These are phyloP conservation scores for Teleogryllus occipitalis DNA, from an alignment of 1,140 invertebrate species.

Conservation along the genomic window DNA sequence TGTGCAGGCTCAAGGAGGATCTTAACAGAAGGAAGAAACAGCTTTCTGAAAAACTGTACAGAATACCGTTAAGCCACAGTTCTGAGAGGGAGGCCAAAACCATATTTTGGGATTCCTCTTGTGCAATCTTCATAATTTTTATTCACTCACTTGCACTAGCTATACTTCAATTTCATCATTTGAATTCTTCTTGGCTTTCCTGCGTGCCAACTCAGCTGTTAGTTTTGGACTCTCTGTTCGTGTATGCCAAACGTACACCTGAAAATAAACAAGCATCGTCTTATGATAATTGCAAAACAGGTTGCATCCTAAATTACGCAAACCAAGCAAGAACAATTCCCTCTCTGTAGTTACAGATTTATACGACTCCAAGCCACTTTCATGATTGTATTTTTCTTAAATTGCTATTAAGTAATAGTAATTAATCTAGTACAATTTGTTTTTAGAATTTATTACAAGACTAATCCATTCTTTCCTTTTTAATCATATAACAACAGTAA, in stretches of 20 bases:
- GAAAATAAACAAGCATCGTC: slow-evolving; percentile 26
- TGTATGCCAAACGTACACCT: slow-evolving; percentile 95
- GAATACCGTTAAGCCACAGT: too few species aligned
- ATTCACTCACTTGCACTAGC: background rate
- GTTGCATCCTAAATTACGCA: background rate
- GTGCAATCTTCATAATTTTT: too few species aligned
- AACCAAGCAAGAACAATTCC: background rate
- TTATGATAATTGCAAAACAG: background rate
- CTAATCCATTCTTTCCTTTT: too few species aligned
- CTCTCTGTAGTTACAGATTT: background rate
- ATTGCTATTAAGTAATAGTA: background rate
- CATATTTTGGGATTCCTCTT: too few species aligned
- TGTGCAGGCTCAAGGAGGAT: too few species aligned
- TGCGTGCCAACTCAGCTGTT: slow-evolving; percentile 48
- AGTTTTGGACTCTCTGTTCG: slow-evolving; percentile 78
- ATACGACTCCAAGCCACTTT: background rate
- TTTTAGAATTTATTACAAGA: background rate
- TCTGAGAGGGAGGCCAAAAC: too few species aligned
- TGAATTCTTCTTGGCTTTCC: slow-evolving; percentile 46
- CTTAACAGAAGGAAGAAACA: too few species aligned
- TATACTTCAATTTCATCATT: slow-evolving; percentile 66
- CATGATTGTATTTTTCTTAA: background rate
- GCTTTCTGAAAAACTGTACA: too few species aligned
- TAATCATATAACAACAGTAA: too few species aligned
- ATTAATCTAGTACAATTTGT: background rate